Evolutionary conservation across 1,140 invertebrate genomes (phyloP).

Genomic region (Metopolophium dirhodum): DNA sequence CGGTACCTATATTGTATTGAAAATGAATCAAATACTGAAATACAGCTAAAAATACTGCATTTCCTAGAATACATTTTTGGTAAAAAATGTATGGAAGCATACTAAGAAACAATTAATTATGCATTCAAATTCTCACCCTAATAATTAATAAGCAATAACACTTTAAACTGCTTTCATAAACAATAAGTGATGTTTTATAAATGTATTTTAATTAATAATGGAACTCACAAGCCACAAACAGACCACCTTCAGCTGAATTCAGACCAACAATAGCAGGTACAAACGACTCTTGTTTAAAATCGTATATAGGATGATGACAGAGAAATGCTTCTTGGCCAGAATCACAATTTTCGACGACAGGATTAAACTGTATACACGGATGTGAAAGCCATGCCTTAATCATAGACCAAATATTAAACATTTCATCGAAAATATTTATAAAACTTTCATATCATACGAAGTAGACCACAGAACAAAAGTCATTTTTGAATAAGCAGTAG

Average conservation of each 20-base stretch:
- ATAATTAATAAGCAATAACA: background rate
- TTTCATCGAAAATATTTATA: background rate
- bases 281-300: constrained; percentile 33
- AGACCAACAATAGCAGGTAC: constrained; percentile 36
- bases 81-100: background rate
- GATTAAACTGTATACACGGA: background rate
- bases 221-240: constrained; percentile 35
- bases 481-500: too few relatives aligned
- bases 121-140: background rate
- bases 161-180: background rate
- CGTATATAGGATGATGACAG: constrained; percentile 36
- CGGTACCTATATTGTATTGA: too few relatives aligned
- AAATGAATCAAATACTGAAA: too few relatives aligned
- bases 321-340: constrained; percentile 33
- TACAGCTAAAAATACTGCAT: too few relatives aligned
- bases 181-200: background rate
- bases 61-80: background rate
- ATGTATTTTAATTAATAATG: background rate
- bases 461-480: too few relatives aligned
- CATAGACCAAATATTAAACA: background rate
- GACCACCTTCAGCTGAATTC: constrained; percentile 39
- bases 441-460: too few relatives aligned
- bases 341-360: constrained; percentile 18
- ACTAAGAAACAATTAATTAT: background rate
- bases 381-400: background rate